Percentiles rank a stretch among this genome's conserved stretches.
Conservation (phyloP, 2,113 vertebrate species). For the Naja naja region DNA sequence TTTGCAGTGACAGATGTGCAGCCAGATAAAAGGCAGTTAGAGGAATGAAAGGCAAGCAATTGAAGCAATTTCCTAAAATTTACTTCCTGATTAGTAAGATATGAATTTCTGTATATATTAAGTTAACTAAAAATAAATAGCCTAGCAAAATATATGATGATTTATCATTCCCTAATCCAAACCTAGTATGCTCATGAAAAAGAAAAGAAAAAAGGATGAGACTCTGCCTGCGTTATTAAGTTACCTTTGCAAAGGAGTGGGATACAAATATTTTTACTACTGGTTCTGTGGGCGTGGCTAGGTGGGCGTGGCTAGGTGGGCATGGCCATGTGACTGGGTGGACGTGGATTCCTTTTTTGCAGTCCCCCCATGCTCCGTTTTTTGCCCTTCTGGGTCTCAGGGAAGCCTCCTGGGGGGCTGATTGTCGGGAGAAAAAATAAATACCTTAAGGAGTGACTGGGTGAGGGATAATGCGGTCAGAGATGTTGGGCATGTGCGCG, state of each 20-base stretch:
- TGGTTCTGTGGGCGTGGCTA: too few species aligned
- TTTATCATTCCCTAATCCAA: not conserved
- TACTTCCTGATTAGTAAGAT: slow-evolving; percentile 22
- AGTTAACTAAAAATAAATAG: not conserved
- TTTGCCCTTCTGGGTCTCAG: too few species aligned
- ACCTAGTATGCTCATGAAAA: not conserved
- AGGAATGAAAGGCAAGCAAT: slow-evolving; percentile 33
- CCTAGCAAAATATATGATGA: not conserved
- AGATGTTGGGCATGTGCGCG: too few species aligned
- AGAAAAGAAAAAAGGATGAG: not conserved
- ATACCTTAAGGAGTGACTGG: too few species aligned
- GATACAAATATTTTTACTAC: too few species aligned
- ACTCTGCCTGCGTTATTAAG: not conserved
- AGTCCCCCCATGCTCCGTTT: too few species aligned
- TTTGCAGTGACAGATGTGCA: not conserved
- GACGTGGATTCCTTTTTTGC: too few species aligned
- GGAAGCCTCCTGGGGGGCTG: too few species aligned
- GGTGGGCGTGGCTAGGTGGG: too few species aligned
- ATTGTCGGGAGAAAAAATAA: too few species aligned
- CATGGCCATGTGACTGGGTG: too few species aligned
- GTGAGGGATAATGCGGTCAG: too few species aligned
- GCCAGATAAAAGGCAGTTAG: slow-evolving; percentile 25
- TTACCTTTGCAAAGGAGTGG: not conserved
- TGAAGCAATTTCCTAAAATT: not conserved
- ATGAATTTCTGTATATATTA: not conserved